Conservation (phyloP, 1,140 invertebrate genomes). For the Sminthurides bifidus region DNA sequence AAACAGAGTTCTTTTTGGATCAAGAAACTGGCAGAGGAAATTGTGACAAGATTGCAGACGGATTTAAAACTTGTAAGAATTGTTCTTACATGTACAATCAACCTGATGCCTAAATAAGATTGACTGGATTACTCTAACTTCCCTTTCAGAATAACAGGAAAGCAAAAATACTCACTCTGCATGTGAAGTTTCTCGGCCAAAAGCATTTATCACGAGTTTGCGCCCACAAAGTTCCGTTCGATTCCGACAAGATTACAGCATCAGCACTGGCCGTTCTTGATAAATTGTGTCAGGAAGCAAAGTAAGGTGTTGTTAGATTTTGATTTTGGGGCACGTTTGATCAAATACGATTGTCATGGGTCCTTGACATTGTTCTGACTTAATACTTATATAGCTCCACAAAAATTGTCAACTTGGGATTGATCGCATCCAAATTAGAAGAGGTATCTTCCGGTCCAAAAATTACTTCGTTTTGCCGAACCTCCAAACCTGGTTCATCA, state of each 20-base stretch:
- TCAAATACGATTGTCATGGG: not conserved
- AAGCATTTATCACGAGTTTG: constrained; percentile 17
- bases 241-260: constrained; percentile 12
- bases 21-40: constrained; percentile 61
- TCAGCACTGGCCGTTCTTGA: constrained; percentile 14
- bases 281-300: constrained; percentile 15
- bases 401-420: constrained; percentile 16
- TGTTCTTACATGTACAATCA: no score
- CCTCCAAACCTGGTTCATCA: not conserved
- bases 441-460: constrained; percentile 14
- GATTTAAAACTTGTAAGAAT: constrained; percentile 45
- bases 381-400: constrained; percentile 6
- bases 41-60: constrained; percentile 69
- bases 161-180: constrained; percentile 23
- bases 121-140: no score
- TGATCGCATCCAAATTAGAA: constrained; percentile 29
- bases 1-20: constrained; percentile 67
- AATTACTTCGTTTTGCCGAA: constrained; percentile 16
- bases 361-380: not conserved
- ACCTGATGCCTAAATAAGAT: no score
- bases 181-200: constrained; percentile 21
- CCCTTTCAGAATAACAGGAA: constrained; percentile 23
- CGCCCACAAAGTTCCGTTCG: constrained; percentile 12
- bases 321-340: not conserved
- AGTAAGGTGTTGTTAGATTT: constrained; percentile 6